Evolutionary conservation across 2,888 invertebrate genomes (phyloP).

Genomic region (Sinohyriopsis cumingii): DNA sequence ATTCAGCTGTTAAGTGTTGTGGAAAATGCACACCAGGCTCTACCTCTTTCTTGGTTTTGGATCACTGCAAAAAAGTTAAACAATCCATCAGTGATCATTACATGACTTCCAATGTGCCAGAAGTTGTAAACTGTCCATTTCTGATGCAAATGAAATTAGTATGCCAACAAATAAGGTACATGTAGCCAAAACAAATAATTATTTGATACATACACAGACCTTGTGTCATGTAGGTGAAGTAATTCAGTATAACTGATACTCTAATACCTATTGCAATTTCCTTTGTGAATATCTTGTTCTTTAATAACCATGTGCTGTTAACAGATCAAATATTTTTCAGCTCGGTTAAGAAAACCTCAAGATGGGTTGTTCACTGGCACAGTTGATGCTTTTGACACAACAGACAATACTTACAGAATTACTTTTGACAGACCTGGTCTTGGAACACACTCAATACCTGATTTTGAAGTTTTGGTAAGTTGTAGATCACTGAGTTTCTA

Average conservation of each 20-base stretch:
- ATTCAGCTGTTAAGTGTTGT: no score
- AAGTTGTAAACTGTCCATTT: no score
- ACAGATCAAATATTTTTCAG: slow-evolving; percentile 76
- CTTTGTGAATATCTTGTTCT: neutral
- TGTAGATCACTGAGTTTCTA: neutral
- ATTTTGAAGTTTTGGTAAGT: slow-evolving; percentile 88
- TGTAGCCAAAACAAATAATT: neutral
- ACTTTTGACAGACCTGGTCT: slow-evolving; percentile 93
- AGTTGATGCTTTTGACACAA: slow-evolving; percentile 95
- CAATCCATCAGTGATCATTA: no score
- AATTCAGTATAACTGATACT: neutral
- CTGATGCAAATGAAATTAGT: neutral
- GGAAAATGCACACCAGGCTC: no score
- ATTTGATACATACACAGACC: neutral
- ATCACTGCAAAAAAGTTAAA: no score
- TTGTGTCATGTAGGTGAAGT: neutral
- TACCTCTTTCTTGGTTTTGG: no score
- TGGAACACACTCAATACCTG: slow-evolving; percentile 96
- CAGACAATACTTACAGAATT: slow-evolving; percentile 94
- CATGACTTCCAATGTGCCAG: no score
- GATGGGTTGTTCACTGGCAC: slow-evolving; percentile 95
- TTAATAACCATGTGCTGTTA: neutral
- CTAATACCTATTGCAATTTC: neutral
- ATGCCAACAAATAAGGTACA: no score
- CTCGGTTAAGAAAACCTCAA: slow-evolving; percentile 90